Conservation (phyloP, 2,797 vertebrate species). For the Thunnus albacares region DNA sequence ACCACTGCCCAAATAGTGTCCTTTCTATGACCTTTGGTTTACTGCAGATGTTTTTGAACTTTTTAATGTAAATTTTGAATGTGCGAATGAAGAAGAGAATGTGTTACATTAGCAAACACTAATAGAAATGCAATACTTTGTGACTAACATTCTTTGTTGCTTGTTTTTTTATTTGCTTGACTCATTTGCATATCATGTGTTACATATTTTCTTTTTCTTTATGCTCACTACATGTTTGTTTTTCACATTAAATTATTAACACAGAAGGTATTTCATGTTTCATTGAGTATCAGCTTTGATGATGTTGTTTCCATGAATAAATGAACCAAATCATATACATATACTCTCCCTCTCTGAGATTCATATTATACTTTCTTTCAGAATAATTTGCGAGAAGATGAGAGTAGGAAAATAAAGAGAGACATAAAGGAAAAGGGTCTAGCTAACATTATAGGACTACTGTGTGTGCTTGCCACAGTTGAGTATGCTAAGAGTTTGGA, state of each 20-base stretch:
- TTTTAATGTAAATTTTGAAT: background rate
- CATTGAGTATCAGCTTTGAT: conserved; percentile 46
- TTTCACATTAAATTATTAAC: conserved; percentile 60
- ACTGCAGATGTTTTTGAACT: background rate
- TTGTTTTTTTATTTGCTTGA: conserved; percentile 27
- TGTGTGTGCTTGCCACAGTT: background rate
- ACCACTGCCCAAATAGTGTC: conserved; percentile 1
- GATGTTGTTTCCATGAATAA: conserved; percentile 55
- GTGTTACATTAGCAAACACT: background rate
- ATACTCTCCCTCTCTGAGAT: background rate
- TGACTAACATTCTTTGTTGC: conserved; percentile 13
- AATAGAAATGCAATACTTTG: conserved; percentile 6
- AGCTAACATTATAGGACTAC: conserved; percentile 10
- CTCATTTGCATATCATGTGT: conserved; percentile 51
- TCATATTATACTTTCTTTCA: conserved; percentile 20
- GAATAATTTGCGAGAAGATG: conserved; percentile 20
- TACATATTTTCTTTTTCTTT: conserved; percentile 10
- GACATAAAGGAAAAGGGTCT: conserved; percentile 5
- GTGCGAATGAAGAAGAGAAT: background rate
- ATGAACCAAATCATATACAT: conserved; percentile 29
- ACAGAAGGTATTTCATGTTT: conserved; percentile 51
- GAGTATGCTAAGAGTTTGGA: conserved; percentile 34
- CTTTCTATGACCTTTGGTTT: background rate
- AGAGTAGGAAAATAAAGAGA: conserved; percentile 15
- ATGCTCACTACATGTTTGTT: conserved; percentile 40